Percentiles rank a stretch among this genome's conserved stretches.
Evolutionary conservation across 2,888 invertebrate genomes (phyloP).

Genomic region (Tenthredo notha): DNA sequence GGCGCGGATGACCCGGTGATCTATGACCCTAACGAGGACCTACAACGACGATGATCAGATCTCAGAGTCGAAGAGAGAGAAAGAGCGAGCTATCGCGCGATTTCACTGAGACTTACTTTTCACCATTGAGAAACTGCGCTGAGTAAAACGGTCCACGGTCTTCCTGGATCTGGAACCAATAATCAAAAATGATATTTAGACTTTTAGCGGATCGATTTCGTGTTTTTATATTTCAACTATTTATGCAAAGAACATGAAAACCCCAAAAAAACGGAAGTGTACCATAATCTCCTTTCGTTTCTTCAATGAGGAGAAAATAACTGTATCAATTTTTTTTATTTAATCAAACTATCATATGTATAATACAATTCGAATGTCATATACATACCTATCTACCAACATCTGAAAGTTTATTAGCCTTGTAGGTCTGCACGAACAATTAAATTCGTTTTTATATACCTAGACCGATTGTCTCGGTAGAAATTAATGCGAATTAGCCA

Average conservation of each 20-base stretch:
- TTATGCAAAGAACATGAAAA: no score
- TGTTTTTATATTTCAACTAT: not conserved
- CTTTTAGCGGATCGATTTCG: not conserved
- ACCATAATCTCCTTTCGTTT: no score
- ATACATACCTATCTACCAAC: no score
- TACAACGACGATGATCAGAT: slow-evolving; percentile 14
- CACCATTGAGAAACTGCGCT: not conserved
- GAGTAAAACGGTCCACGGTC: not conserved
- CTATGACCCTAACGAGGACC: slow-evolving; percentile 11
- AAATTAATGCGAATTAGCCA: slow-evolving; percentile 3
- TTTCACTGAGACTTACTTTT: not conserved
- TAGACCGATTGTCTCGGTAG: not conserved
- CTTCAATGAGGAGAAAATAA: no score
- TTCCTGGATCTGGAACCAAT: not conserved
- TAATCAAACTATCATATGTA: not conserved
- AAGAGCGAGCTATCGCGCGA: not conserved
- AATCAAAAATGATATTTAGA: not conserved
- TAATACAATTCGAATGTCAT: not conserved
- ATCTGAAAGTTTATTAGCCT: not conserved
- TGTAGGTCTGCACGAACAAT: not conserved
- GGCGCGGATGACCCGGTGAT: slow-evolving; percentile 11
- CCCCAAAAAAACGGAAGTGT: no score
- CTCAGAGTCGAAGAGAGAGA: not conserved
- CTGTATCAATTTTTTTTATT: no score
- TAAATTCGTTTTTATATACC: not conserved